Conservation (phyloP, 2,888 invertebrate genomes). For the Ectobius pallidus region DNA sequence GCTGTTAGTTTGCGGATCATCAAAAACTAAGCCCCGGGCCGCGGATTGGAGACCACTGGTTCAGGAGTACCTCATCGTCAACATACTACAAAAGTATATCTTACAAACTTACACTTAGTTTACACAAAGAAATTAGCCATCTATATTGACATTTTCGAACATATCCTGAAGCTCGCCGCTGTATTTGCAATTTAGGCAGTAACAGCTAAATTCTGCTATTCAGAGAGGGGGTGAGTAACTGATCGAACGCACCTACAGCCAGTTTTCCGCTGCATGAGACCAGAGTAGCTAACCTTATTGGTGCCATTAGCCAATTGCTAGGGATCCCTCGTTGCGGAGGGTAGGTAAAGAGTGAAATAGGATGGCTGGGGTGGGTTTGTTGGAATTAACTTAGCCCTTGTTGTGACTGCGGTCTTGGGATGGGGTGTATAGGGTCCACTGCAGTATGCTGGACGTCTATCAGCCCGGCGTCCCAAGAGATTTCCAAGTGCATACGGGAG, state of each 20-base stretch:
- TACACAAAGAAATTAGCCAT: no score
- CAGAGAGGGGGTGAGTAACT: background rate
- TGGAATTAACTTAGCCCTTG: constrained; percentile 11
- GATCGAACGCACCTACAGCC: constrained; percentile 12
- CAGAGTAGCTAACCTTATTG: constrained; percentile 22
- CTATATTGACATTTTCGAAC: no score
- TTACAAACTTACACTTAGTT: no score
- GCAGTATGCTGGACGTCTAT: constrained; percentile 18
- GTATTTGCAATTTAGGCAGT: no score
- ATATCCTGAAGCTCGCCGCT: no score
- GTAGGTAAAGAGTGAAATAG: constrained; percentile 15
- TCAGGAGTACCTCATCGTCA: no score
- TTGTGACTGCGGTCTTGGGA: constrained; percentile 24
- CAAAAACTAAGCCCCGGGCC: no score
- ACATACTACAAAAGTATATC: no score
- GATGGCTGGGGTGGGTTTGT: background rate
- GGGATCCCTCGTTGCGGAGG: background rate
- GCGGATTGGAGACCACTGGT: no score
- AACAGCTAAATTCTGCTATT: no score
- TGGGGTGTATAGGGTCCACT: background rate
- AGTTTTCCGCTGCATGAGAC: constrained; percentile 1
- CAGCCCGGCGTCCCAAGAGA: no score
- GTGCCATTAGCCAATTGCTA: constrained; percentile 29
- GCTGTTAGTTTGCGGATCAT: no score
- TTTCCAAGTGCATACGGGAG: constrained; percentile 4